These are phyloP conservation scores for Dasyurus viverrinus DNA, from an alignment of 2,113 vertebrate species.

Conservation along the genomic window DNA sequence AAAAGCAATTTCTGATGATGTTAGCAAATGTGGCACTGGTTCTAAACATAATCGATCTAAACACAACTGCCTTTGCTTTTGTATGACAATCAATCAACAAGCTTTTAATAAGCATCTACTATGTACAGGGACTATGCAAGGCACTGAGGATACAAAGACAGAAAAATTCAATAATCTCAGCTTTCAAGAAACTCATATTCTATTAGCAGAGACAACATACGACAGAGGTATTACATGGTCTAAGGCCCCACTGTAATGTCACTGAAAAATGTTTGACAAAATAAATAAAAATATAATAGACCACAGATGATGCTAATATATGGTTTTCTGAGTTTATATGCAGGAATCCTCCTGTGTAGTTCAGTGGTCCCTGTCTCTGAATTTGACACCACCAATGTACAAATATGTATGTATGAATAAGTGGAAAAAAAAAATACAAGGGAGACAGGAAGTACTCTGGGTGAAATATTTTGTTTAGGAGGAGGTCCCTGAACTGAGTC, in stretches of 20 bases:
- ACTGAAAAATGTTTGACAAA: neutral
- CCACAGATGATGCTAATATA: neutral
- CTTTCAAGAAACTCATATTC: neutral
- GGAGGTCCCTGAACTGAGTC: neutral
- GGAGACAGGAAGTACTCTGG: too few relatives aligned
- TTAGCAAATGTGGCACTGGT: neutral
- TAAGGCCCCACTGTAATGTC: neutral
- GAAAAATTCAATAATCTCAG: neutral
- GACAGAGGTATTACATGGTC: neutral
- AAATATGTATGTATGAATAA: neutral
- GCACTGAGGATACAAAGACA: neutral
- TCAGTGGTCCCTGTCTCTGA: neutral
- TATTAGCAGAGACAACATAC: neutral
- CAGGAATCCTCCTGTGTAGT: neutral
- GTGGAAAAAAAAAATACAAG: too few relatives aligned
- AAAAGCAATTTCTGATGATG: slow-evolving; percentile 17
- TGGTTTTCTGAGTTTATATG: neutral
- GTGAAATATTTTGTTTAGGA: neutral
- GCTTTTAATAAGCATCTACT: neutral
- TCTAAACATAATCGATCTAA: neutral
- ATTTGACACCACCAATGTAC: neutral
- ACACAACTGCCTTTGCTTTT: slow-evolving; percentile 24
- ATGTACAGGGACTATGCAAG: neutral
- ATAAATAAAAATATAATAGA: neutral
- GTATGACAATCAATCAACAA: neutral